Evolutionary conservation across 2,113 vertebrate genomes (phyloP).

Genomic region (Tetrax tetrax): DNA sequence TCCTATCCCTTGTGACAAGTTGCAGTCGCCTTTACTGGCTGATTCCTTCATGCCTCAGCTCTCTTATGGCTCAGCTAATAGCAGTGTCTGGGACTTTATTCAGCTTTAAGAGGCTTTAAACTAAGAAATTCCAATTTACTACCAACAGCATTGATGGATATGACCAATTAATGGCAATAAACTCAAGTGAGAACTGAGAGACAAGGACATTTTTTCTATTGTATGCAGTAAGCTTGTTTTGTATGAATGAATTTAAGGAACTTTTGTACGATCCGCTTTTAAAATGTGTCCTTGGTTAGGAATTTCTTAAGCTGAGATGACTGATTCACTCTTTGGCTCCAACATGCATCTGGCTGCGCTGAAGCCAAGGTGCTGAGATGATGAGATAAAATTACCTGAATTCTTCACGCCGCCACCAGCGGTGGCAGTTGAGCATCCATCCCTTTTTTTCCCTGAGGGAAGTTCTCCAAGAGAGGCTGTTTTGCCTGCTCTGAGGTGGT

Average conservation of each 20-base stretch:
- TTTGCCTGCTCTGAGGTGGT: not conserved
- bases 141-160: not conserved
- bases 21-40: not conserved
- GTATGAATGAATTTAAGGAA: not conserved
- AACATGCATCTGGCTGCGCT: not conserved
- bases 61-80: not conserved
- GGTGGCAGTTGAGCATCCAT: not conserved
- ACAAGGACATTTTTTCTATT: not conserved
- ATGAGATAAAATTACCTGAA: constrained; percentile 39
- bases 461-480: not conserved
- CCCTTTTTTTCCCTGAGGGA: not conserved
- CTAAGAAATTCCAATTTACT: constrained; percentile 2
- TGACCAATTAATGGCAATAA: constrained; percentile 12
- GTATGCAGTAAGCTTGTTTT: not conserved
- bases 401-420: not conserved
- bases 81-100: not conserved
- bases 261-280: not conserved
- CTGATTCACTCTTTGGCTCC: not conserved
- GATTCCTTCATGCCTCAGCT: not conserved
- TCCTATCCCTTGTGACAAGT: not conserved
- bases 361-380: constrained; percentile 3
- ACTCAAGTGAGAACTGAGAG: not conserved
- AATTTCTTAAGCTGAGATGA: constrained; percentile 34
- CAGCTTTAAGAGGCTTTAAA: constrained; percentile 24
- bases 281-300: not conserved